Evolutionary conservation across 2,113 vertebrate species (phyloP).

Genomic region (Cyprinodon brontotheroides): DNA sequence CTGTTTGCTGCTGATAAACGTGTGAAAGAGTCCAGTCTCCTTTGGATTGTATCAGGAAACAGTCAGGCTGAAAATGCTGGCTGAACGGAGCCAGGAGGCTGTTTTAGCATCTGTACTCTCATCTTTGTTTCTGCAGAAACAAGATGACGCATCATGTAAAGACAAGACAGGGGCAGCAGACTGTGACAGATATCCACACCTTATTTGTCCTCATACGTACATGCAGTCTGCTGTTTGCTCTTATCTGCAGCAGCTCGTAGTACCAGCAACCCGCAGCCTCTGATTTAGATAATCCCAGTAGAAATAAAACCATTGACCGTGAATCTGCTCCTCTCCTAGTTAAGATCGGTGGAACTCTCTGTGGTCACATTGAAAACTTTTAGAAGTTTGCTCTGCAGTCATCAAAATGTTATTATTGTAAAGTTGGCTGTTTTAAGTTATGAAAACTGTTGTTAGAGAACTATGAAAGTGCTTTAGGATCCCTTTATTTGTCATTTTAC

Average conservation of each 20-base stretch:
- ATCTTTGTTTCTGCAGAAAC: conserved; percentile 16
- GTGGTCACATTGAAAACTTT: conserved; percentile 9
- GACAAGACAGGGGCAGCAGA: conserved; percentile 38
- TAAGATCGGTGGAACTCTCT: conserved; percentile 23
- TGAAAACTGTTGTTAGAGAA: too few relatives aligned
- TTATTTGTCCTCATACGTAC: conserved; percentile 27
- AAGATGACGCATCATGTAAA: conserved; percentile 9
- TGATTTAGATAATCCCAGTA: conserved; percentile 29
- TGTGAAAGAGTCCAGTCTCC: conserved; percentile 62
- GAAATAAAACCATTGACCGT: conserved; percentile 35
- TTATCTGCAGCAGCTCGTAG: conserved; percentile 47
- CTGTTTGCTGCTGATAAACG: conserved; percentile 73
- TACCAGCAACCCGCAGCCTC: not conserved
- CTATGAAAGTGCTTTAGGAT: too few relatives aligned
- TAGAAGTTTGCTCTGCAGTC: conserved; percentile 2
- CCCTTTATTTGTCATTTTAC: too few relatives aligned
- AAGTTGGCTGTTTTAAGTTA: not conserved
- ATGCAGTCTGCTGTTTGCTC: conserved; percentile 4
- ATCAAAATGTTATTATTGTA: not conserved
- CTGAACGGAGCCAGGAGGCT: conserved; percentile 20
- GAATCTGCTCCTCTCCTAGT: conserved; percentile 10
- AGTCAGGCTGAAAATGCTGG: conserved; percentile 37
- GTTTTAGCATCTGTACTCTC: conserved; percentile 5
- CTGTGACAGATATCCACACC: conserved; percentile 41
- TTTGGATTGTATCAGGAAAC: conserved; percentile 66